Evolutionary conservation across 2,797 vertebrate genomes (phyloP), one percentile per base, ranked within the genome.

Genomic region (Myotis vivesi): DNA sequence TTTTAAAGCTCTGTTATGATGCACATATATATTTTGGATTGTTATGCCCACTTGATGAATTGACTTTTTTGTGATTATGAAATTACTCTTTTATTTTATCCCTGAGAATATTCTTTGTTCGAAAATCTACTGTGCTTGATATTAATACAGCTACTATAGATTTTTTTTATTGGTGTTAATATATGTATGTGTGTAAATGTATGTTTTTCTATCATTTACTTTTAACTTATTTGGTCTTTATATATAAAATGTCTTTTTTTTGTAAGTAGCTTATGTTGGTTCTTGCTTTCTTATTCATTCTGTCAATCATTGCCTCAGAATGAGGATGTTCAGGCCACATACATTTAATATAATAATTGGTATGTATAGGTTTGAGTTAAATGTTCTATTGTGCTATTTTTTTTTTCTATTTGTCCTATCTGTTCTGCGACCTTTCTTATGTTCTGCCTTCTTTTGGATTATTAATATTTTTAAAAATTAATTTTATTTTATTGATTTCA

Each of bases 81-180:
- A 87, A 55, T 89, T 92, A 81, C 12, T 8, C 9, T 49, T 75
- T 53, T 46, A 46, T 71, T 86, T 79, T 33, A 83, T 69, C 12
- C 16, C n/a, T 91, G 64, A 68, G 53, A 64, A 72, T 85, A 83
- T 62, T 77, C 19, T 91, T 94, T 92, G 28, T 51, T 86, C 22
- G 51, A 59, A 85, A 79, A 53, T 64, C 30, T 88, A 20, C 55
- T 79, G 46, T 66, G 23, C 23, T 44, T 80, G 75, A 33, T 79
- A 55, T 41, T 88, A 89, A 53, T 89, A 76, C 10, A 80, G 11
- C 38, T 23, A 85, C 64, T 80, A 46, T 36, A 71, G 13, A 46
- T 71, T 93, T 91, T 59, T 89, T 89, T 91, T 33, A 76, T 85
- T 83, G 72, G 8, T 79, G n/a, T 92, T 92, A 87, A 33, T 1